Evolutionary conservation across 2,888 invertebrate species (phyloP).

Genomic region (Ophioninae sp.): DNA sequence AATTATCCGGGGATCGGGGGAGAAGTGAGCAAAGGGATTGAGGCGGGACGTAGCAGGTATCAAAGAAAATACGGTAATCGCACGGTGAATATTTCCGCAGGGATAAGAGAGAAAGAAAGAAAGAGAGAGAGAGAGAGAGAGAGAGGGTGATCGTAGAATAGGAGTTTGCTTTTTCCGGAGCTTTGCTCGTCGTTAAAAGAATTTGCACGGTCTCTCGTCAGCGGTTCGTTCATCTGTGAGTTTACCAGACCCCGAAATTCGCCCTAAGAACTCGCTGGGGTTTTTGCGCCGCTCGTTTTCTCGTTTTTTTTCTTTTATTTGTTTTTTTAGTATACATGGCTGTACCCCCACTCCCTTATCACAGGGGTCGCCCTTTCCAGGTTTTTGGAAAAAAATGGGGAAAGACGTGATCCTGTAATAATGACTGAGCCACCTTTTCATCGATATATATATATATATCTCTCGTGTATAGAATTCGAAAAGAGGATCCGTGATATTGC

Average conservation of each 20-base stretch:
- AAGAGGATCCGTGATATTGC: slow-evolving; percentile 51
- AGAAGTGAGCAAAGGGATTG: slow-evolving; percentile 37
- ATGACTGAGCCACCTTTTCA: slow-evolving; percentile 54
- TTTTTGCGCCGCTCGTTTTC: slow-evolving; percentile 60
- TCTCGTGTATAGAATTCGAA: slow-evolving; percentile 37
- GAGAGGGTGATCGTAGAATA: slow-evolving; percentile 27
- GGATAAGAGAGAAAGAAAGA: slow-evolving; percentile 17
- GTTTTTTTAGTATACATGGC: slow-evolving; percentile 31
- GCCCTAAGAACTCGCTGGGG: slow-evolving; percentile 50
- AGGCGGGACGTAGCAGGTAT: slow-evolving; percentile 58
- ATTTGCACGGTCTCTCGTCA: slow-evolving; percentile 79
- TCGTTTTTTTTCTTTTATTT: slow-evolving; percentile 51
- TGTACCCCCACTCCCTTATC: slow-evolving; percentile 9
- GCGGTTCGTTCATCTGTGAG: slow-evolving; percentile 77
- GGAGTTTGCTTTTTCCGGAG: slow-evolving; percentile 70
- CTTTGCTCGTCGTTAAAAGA: slow-evolving; percentile 79
- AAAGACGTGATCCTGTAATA: slow-evolving; percentile 50
- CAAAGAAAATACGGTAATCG: slow-evolving; percentile 76
- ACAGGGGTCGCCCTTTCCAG: slow-evolving; percentile 37
- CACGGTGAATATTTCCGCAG: slow-evolving; percentile 63
- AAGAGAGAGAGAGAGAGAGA: slow-evolving; percentile 13
- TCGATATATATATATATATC: slow-evolving; percentile 8
- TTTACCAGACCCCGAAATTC: slow-evolving; percentile 41
- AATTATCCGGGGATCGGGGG: slow-evolving; percentile 8
- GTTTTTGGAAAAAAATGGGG: slow-evolving; percentile 50